Evolutionary conservation across 2,888 invertebrate genomes (phyloP), one percentile per base, ranked within the genome.

Genomic region (Ferdinandea cuprea): DNA sequence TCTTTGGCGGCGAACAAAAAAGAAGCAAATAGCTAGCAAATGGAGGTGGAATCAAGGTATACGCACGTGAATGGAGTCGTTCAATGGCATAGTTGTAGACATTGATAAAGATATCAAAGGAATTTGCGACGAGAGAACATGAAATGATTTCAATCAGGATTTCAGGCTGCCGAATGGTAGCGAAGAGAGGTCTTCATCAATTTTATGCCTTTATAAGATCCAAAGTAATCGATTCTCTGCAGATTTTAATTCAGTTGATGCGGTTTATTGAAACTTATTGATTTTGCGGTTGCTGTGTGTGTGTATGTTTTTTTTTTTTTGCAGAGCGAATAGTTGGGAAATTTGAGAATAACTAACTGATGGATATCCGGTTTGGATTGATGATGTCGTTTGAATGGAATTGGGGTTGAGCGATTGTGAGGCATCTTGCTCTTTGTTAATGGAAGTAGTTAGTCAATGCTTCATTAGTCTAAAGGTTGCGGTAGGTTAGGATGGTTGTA

Each of bases 121-220:
- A 69, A 69, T 30, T 25, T 59, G 69, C 25, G 19, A 71, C 8
- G 35, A 30, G 48, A 17, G 5, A 8, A 40, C 48, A 59, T 30
- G 59, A 71, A 46, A 56, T 68, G 56, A 25, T 46, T 58, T 68
- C 37, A 69, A 69, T 46, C 21, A 35, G 35, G 37, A 28, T 44
- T 54, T 28, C 32, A n/a, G 35, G 7, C 9, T 11, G 42, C 17
- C 4, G 19, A 13, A 21, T 17, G 11, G 21, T 9, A 21, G n/a
- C n/a, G n/a, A 3, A 32, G 54, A 44, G 15, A 44, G 30, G 30
- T 21, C 32, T 19, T 35, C 9, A 46, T n/a, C 19, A 46, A 5
- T 46, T 59, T 44, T 13, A 28, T 13, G 13, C 15, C 35, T 46
- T 48, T 11, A 32, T 21, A 30, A 21, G 37, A 21, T 9, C 13